These are phyloP conservation scores for Motacilla tschutschensis DNA, from an alignment of 2,113 vertebrate genomes.

Conservation along the genomic window DNA sequence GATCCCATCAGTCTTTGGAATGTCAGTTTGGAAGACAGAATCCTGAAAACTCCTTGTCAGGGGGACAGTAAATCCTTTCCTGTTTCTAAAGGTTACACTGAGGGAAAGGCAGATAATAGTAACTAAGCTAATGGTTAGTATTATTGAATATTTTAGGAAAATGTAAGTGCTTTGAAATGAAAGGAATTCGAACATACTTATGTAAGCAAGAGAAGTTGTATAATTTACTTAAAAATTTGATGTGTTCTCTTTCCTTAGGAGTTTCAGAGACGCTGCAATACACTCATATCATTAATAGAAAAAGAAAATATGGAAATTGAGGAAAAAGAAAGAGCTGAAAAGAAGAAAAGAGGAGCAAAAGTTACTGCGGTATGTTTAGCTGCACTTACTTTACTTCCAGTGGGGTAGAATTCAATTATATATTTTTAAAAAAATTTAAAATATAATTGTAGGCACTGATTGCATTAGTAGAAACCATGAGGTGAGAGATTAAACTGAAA, in stretches of 20 bases:
- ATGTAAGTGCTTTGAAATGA: background rate
- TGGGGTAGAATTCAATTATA: background rate
- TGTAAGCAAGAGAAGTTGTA: background rate
- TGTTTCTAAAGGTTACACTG: background rate
- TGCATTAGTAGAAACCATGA: background rate
- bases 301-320: constrained; percentile 92
- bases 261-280: constrained; percentile 89
- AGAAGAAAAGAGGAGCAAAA: constrained; percentile 86
- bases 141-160: background rate
- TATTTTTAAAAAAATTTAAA: background rate
- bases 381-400: constrained; percentile 18
- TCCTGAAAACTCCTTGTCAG: background rate
- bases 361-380: constrained; percentile 75
- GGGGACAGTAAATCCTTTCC: background rate
- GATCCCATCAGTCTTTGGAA: background rate
- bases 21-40: background rate
- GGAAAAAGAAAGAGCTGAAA: constrained; percentile 89
- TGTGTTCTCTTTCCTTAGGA: constrained; percentile 73
- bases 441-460: background rate
- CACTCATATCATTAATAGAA: constrained; percentile 89
- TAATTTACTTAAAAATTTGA: constrained; percentile 12
- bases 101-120: background rate
- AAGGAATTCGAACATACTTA: background rate
- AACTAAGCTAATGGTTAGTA: background rate
- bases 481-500: background rate